Evolutionary conservation across 2,113 vertebrate genomes (phyloP).

Genomic region (Monarcha castaneiventris): DNA sequence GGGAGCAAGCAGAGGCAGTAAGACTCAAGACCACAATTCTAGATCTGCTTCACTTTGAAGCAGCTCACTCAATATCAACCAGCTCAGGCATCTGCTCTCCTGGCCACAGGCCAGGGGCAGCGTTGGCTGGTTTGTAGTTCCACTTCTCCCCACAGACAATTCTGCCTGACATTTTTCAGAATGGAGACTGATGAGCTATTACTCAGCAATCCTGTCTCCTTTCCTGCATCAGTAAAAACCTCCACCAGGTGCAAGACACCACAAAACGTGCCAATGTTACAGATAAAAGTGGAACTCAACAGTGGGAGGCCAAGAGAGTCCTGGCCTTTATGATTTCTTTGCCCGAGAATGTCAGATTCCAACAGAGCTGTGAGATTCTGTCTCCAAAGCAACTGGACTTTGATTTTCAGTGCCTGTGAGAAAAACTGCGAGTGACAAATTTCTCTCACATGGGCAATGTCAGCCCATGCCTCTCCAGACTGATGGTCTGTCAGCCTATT

Average conservation of each 20-base stretch:
- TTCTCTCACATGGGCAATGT: background rate
- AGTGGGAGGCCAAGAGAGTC: background rate
- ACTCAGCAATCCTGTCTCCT: background rate
- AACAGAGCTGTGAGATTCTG: background rate
- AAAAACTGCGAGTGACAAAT: background rate
- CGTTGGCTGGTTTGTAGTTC: background rate
- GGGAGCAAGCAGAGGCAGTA: background rate
- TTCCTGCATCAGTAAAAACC: background rate
- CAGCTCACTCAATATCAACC: background rate
- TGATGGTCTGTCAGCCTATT: accelerated
- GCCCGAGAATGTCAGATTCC: background rate
- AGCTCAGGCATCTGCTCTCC: background rate
- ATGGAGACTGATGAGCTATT: background rate
- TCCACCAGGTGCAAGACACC: background rate
- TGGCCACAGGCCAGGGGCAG: background rate
- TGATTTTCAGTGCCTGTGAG: background rate
- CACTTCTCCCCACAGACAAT: background rate
- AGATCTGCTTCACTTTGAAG: background rate
- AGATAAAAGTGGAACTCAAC: background rate
- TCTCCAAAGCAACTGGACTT: background rate
- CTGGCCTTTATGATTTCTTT: background rate
- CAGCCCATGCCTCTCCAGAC: background rate
- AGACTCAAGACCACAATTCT: background rate
- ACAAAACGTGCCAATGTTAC: accelerated
- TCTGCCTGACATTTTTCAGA: background rate